These are phyloP conservation scores for Mus minutoides DNA, from an alignment of 2,797 vertebrate species.

Conservation along the genomic window DNA sequence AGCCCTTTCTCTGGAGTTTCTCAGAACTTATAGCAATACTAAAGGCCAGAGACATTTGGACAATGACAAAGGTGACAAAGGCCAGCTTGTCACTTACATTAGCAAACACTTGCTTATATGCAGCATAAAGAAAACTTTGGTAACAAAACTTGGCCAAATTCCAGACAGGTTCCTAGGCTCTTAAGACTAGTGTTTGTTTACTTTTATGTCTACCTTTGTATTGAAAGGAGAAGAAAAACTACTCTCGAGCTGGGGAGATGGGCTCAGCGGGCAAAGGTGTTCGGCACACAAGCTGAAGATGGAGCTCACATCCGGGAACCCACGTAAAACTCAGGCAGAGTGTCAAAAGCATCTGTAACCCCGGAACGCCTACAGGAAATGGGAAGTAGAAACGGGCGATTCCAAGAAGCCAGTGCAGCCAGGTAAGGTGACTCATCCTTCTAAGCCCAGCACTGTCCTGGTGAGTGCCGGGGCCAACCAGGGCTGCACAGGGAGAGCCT, in stretches of 20 bases:
- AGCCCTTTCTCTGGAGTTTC: neutral
- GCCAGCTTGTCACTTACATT: neutral
- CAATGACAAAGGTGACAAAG: neutral
- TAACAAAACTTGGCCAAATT: slow-evolving; percentile 49
- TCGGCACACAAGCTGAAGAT: neutral
- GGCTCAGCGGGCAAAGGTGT: neutral
- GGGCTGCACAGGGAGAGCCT: neutral
- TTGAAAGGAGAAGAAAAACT: slow-evolving; percentile 56
- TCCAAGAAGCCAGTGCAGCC: neutral
- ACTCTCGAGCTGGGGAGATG: neutral
- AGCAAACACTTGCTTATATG: neutral
- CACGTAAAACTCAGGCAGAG: neutral
- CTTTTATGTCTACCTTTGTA: neutral
- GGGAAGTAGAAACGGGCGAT: neutral
- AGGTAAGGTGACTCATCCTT: neutral
- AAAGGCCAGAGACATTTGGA: neutral
- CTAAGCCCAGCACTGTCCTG: neutral
- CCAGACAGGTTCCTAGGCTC: neutral
- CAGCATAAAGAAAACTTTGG: neutral
- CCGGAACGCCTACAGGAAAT: neutral
- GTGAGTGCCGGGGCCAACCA: neutral
- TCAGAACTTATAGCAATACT: neutral
- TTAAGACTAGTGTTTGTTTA: neutral
- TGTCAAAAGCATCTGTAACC: neutral
- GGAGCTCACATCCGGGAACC: neutral